Base-by-base conservation (phyloP, 2,113 vertebrate species). In the Trinectes maculatus region DNA sequence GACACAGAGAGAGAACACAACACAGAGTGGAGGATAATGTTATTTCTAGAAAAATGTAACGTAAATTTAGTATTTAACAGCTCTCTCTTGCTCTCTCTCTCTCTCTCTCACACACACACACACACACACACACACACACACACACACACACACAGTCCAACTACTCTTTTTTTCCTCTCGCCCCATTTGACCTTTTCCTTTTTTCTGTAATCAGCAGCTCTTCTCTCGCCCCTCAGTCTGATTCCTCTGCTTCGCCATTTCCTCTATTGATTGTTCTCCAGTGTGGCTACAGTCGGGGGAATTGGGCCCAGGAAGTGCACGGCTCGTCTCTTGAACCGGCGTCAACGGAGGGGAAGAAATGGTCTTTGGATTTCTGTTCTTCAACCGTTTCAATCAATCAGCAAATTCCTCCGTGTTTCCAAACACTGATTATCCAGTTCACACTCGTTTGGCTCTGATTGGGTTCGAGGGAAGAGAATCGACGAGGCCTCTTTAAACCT, bases 41-140 rank as follows among this genome's bases (percentile, higher is more conserved):
- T 74, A 64, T 66, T 65, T 61, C 51, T 52, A 55, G 49, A 74
- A 71, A 79, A 79, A 79, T n/a, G n/a, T n/a, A n/a, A n/a, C n/a
- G n/a, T n/a, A n/a, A n/a, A n/a, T n/a, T n/a, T n/a, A n/a, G n/a
- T n/a, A n/a, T n/a, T n/a, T n/a, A n/a, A n/a, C n/a, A n/a, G n/a
- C n/a, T n/a, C n/a, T n/a, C n/a, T n/a, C n/a, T n/a, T n/a, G n/a
- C n/a, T n/a, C n/a, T n/a, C n/a, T n/a, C n/a, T n/a, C n/a, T n/a
- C n/a, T n/a, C n/a, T n/a, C n/a, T n/a, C n/a, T n/a, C n/a, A 53
- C 19, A 25, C 21, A 16, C n/a, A 3, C 13, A 25, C 26, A 49
- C 26, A 18, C 48, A 51, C 26, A 51, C 8, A 31, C 48, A 31
- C 21, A 39, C 16, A 15, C 18, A 2, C 31, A 37, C 16, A 25